Conservation (phyloP, 1,140 invertebrate species). For the Aphaenogaster rudis region DNA sequence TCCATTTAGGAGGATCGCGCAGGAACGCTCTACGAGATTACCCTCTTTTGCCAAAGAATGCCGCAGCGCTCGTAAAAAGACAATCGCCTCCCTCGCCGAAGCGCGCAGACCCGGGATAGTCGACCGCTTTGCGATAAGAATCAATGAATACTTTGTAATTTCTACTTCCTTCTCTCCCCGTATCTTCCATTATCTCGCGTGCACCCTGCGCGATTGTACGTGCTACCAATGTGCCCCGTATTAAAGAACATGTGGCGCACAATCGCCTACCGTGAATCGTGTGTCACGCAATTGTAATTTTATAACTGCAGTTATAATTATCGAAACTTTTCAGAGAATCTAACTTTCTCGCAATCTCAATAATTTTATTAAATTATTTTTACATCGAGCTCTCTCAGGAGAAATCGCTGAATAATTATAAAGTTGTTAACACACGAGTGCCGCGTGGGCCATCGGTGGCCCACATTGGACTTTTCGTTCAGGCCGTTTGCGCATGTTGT, state of each 20-base stretch:
- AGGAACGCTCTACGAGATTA: constrained; percentile 6
- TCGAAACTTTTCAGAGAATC: not conserved
- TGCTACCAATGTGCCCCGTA: not conserved
- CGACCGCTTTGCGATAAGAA: constrained; percentile 48
- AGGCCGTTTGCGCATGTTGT: too few species aligned
- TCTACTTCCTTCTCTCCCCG: not conserved
- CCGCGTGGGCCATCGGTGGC: too few species aligned
- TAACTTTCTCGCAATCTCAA: not conserved
- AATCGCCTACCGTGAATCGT: not conserved
- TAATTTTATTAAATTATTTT: constrained; percentile 11
- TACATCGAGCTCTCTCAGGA: not conserved
- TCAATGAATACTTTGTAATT: constrained; percentile 56
- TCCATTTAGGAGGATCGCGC: not conserved
- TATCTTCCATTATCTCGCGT: constrained; percentile 27
- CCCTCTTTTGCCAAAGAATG: constrained; percentile 3
- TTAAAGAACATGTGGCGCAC: not conserved
- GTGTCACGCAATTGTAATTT: constrained; percentile 13
- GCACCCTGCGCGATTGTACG: not conserved
- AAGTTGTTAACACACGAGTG: not conserved
- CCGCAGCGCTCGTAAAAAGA: constrained; percentile 33
- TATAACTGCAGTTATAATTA: not conserved
- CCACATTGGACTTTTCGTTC: too few species aligned
- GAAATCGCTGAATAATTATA: not conserved
- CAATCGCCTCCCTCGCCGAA: constrained; percentile 24
- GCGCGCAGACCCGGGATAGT: not conserved